phyloP scores from a whole-genome alignment of 1,140 invertebrate species.

The Cotesia glomerata region DNA sequence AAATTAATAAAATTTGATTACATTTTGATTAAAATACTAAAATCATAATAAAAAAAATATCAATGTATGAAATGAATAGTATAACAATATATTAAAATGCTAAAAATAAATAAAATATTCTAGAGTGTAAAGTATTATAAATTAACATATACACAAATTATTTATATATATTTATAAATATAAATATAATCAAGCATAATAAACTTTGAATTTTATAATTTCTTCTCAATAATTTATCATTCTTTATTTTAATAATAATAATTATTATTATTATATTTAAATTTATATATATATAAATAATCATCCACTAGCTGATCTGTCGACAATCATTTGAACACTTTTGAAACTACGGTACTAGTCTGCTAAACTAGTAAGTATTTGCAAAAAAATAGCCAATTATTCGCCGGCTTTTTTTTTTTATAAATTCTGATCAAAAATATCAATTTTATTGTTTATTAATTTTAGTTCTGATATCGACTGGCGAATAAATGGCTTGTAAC shows the following conservation, averaged over 20 bases:
- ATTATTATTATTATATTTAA: not conserved
- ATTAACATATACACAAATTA: conserved; percentile 23
- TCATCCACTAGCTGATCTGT: not conserved
- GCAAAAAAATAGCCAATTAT: not conserved
- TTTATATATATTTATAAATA: conserved; percentile 1
- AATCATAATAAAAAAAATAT: conserved; percentile 7
- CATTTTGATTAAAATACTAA: not conserved
- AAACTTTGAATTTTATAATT: not conserved
- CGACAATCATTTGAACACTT: conserved; percentile 40
- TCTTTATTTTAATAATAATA: no score
- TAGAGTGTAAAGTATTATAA: conserved; percentile 12
- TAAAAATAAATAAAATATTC: conserved; percentile 25
- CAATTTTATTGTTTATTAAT: not conserved
- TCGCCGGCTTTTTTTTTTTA: conserved; percentile 2
- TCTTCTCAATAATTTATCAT: not conserved
- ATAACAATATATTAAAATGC: conserved; percentile 20
- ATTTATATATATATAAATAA: not conserved
- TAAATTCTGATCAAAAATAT: not conserved
- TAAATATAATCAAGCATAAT: no score
- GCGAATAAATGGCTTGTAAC: not conserved
- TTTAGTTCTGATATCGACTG: no score
- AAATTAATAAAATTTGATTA: conserved; percentile 18
- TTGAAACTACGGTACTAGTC: conserved; percentile 45
- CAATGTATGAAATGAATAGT: conserved; percentile 28
- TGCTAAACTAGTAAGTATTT: conserved; percentile 46